A percentile compares a stretch with the other conserved stretches of the same genome.
These are phyloP conservation scores for Leucophora obtusa DNA, from an alignment of 2,888 invertebrate genomes.

Conservation along the genomic window DNA sequence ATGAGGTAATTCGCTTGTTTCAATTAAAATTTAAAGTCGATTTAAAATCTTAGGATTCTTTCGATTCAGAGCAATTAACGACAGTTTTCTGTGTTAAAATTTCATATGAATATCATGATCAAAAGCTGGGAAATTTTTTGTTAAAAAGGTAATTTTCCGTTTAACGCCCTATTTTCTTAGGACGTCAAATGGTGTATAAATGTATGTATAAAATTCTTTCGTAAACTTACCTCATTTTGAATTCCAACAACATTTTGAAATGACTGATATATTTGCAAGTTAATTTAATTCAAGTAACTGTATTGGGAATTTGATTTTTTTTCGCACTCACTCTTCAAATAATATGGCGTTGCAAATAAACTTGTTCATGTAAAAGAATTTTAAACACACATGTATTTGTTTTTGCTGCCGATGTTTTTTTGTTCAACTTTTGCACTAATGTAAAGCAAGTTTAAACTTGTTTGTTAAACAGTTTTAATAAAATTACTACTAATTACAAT, in stretches of 20 bases:
- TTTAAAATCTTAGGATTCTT: too few relatives aligned
- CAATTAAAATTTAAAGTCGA: too few relatives aligned
- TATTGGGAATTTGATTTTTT: background rate
- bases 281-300: slow-evolving; percentile 31
- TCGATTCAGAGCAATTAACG: too few relatives aligned
- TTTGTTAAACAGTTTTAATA: slow-evolving; percentile 35
- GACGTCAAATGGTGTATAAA: too few relatives aligned
- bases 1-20: too few relatives aligned
- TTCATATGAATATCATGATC: too few relatives aligned
- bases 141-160: too few relatives aligned
- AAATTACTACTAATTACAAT: slow-evolving; percentile 45
- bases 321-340: background rate
- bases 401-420: slow-evolving; percentile 10
- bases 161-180: too few relatives aligned
- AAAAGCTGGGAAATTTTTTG: too few relatives aligned
- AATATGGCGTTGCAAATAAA: slow-evolving; percentile 14
- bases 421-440: slow-evolving; percentile 19
- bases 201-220: background rate
- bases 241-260: slow-evolving; percentile 48
- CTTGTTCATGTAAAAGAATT: slow-evolving; percentile 42
- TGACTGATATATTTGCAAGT: slow-evolving; percentile 37
- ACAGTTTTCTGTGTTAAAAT: too few relatives aligned
- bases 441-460: slow-evolving; percentile 36
- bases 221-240: slow-evolving; percentile 56
- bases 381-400: slow-evolving; percentile 28